phyloP scores from a whole-genome alignment of 2,888 invertebrate species.

The Coelopa pilipes region DNA sequence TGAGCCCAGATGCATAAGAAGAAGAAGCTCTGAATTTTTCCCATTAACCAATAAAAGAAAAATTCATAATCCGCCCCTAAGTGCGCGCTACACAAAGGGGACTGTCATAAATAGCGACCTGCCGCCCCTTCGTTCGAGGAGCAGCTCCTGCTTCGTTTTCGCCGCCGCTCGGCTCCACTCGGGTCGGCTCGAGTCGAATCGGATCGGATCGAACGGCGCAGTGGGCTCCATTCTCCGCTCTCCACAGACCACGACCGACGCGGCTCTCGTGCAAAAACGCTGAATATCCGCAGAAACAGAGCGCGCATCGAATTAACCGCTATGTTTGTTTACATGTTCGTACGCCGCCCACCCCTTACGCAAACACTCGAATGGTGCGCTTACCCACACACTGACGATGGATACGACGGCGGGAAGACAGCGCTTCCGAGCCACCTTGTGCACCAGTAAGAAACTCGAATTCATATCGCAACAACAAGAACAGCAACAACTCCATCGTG shows the following conservation, averaged over 20 bases:
- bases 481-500: too few species aligned
- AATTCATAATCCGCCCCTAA: conserved; percentile 49
- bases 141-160: not conserved
- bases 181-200: conserved; percentile 2
- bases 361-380: conserved; percentile 30
- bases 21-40: conserved; percentile 31
- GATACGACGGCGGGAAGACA: conserved; percentile 17
- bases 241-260: not conserved
- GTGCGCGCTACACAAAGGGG: conserved; percentile 32
- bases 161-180: not conserved
- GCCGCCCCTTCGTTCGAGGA: conserved; percentile 27
- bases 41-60: conserved; percentile 44
- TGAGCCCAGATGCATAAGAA: conserved; percentile 39
- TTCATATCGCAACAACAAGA: conserved; percentile 47
- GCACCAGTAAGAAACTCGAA: conserved; percentile 60
- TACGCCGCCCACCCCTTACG: conserved; percentile 41
- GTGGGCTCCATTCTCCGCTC: too few species aligned
- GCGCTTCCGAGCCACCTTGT: conserved; percentile 52
- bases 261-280: too few species aligned
- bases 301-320: conserved; percentile 40
- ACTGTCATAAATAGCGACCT: conserved; percentile 47
- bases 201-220: not conserved
- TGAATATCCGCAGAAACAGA: not conserved
- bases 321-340: conserved; percentile 42
- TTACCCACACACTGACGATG: conserved; percentile 1